Base-by-base conservation (phyloP, 2,888 invertebrate genomes). In the Acleris holmiana region DNA sequence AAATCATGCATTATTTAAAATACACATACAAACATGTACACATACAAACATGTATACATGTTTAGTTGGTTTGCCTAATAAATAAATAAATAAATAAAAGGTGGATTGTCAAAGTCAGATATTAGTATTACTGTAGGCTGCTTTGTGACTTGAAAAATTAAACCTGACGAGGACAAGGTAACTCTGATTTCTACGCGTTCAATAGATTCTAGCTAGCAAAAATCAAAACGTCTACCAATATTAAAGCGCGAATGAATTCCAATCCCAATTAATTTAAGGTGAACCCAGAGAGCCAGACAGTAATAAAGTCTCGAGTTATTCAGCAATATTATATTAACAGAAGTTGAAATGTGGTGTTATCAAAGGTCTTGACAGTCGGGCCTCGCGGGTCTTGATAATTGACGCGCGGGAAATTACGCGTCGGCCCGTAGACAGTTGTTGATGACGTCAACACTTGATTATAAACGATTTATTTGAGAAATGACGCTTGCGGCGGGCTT, bases 401-500 rank as follows among this genome's bases (percentile, higher is more conserved):
- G 91, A 91, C 90, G 85, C 85, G 77, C 82, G 88, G 91, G 91
- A 91, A 91, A 91, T 91, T 91, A 91, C 91, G 90, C 82, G 91
- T 91, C 91, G 85, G 78, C 78, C 80, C 78, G 79, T 80, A 89
- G 91, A 91, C 91, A 91, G 89, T 91, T 91, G 91, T 86, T 89
- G 91, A 91, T 90, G 91, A 89, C 91, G 86, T 91, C 86, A 90
- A 77, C 80, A 84, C 83, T 87, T 92, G 90, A 91, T 92, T 91
- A 91, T 90, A 89, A 90, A 91, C 91, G 86, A 91, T 91, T 91
- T 91, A 86, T 89, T 89, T 86, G 77, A 76, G 76, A 85, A 87
- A 87, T 83, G 85, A 80, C 76, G 78, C 73, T 61, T 66, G 61
- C 55, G 68, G 67, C 58, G 53, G 53, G 47, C 48, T 54, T 47